phyloP scores from a whole-genome alignment of 2,113 vertebrate species.

The Tangachromis dhanisi region DNA sequence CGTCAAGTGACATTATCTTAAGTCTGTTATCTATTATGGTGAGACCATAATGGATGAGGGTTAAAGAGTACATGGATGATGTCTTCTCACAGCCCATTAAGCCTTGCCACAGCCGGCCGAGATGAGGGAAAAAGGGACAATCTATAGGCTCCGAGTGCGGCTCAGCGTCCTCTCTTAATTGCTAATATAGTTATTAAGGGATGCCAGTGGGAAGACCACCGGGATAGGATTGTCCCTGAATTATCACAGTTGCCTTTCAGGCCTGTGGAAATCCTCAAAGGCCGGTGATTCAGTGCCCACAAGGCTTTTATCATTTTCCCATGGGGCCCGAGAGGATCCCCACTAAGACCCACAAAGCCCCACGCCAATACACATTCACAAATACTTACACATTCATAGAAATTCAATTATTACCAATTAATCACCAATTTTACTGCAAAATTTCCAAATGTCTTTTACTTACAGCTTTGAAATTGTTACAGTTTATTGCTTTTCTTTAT shows the following conservation, averaged over 20 bases:
- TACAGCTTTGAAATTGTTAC: not conserved
- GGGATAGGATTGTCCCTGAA: conserved; percentile 17
- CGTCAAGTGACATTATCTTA: conserved; percentile 30
- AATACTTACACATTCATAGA: not conserved
- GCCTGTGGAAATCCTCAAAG: conserved; percentile 66
- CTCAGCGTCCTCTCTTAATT: conserved; percentile 35
- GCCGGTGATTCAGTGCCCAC: conserved; percentile 21
- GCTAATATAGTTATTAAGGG: conserved; percentile 64
- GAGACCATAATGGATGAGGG: conserved; percentile 37
- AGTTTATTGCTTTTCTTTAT: not conserved
- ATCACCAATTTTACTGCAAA: not conserved
- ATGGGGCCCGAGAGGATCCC: conserved; percentile 33
- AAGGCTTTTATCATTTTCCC: conserved; percentile 62
- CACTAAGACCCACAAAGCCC: conserved; percentile 29
- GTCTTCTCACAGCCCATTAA: conserved; percentile 53
- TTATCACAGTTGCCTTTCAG: conserved; percentile 59
- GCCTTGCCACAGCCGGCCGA: not conserved
- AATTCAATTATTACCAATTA: not conserved
- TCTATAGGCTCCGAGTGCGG: not conserved
- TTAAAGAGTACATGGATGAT: conserved; percentile 8
- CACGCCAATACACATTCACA: not conserved
- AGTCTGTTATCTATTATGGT: conserved; percentile 42
- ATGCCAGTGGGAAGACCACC: conserved; percentile 51
- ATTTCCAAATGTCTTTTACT: not conserved
- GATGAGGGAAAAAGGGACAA: not conserved